Evolutionary conservation across 2,113 vertebrate species (phyloP), one percentile per base, ranked within the genome.

Genomic region (Sakesphorus luctuosus): DNA sequence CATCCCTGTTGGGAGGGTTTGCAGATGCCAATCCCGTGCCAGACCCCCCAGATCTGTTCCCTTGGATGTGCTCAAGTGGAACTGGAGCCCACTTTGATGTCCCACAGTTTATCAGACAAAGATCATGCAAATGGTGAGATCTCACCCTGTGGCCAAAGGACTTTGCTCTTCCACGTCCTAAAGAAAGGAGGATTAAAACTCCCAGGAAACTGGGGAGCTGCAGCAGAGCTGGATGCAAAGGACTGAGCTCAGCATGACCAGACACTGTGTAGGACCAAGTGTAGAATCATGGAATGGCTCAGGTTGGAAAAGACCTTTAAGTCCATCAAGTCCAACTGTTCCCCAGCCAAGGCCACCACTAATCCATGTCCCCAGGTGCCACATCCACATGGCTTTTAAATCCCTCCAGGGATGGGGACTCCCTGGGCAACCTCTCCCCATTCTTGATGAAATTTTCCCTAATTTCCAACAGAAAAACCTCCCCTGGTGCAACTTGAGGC

Each of bases 181-280:
- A 50, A 55, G 16, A 52, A 35, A 73, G 18, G 9, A 40, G 15
- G 13, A 35, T 21, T 19, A 50, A 69, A 72, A 65, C 3, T 38
- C 13, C 10, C 0, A 13, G 49, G 25, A 43, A 19, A 68, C 10
- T 6, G 10, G 10, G 53, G 23, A 44, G 43, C 50, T 11, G 5
- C 24, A 63, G 38, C 40, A 49, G n/a, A 49, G 29, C 11, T 6
- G 25, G 73, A 13, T 5, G 36, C 18, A 43, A 52, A 55, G 61
- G 25, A 6, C 29, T 8, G 50, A 46, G 55, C 33, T 76, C 13
- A 33, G 68, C 35, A 21, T 0, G 9, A 26, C 25, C 16, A 3
- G 55, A 76, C 19, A 6, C 25, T 8, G 4, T 3, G 1, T 1
- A 26, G 1, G 4, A 14, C 16, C 52, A 7, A 19, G 24, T 1